A percentile compares a stretch with the other conserved stretches of the same genome.
Conservation (phyloP, 23 tunicate genomes). For the Botrylloides violaceus region DNA sequence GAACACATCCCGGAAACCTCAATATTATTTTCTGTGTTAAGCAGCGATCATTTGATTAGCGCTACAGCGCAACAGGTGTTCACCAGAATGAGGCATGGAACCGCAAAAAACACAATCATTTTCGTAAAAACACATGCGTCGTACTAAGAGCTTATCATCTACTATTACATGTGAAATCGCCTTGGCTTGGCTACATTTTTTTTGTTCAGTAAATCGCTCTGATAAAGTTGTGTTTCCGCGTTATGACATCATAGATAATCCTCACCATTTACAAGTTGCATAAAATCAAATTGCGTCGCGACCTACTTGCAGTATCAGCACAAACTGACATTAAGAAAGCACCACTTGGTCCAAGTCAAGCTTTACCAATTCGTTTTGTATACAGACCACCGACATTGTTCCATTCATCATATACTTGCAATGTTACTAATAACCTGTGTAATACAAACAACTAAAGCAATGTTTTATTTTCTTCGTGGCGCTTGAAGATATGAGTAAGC, state of each 20-base stretch:
- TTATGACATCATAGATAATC: not conserved
- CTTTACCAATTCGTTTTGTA: not conserved
- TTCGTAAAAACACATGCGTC: too few relatives aligned
- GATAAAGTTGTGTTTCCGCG: too few relatives aligned
- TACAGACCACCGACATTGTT: not conserved
- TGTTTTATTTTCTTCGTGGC: too few relatives aligned
- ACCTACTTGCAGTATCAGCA: not conserved
- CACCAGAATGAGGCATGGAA: not conserved
- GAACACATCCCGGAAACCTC: slow-evolving; percentile 2
- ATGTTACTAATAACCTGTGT: too few relatives aligned
- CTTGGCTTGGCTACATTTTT: too few relatives aligned
- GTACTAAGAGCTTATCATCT: too few relatives aligned
- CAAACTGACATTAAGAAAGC: not conserved
- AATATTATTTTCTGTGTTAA: not conserved
- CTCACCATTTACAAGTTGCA: not conserved
- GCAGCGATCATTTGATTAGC: not conserved
- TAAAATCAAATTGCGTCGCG: not conserved
- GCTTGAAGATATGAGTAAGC: too few relatives aligned
- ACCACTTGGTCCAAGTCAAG: not conserved
- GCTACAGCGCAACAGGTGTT: not conserved
- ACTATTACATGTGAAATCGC: too few relatives aligned
- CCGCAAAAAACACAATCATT: not conserved
- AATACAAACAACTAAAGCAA: too few relatives aligned
- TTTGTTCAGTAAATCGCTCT: too few relatives aligned
- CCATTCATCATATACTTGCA: not conserved